phyloP scores from a whole-genome alignment of 2,888 invertebrate genomes.

The Drosophila trichaetosa region DNA sequence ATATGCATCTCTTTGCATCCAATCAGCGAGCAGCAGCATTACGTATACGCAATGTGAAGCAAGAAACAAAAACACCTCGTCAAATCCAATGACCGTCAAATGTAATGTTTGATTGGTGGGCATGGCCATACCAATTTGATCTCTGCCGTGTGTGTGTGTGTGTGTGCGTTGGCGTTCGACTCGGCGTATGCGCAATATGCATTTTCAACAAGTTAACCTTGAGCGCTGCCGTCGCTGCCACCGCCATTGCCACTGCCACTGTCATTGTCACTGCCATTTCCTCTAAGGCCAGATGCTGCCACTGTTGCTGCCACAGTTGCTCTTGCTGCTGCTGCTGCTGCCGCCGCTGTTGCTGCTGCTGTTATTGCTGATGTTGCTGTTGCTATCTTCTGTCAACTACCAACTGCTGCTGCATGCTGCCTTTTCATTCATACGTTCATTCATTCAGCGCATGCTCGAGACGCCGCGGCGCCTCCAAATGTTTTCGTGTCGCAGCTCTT shows the following conservation, averaged over 20 bases:
- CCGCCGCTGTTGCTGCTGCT: neutral
- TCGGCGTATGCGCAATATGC: slow-evolving; percentile 76
- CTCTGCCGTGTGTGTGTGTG: neutral
- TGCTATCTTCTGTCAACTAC: slow-evolving; percentile 5
- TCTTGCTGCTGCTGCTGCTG: neutral
- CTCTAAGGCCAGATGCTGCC: slow-evolving; percentile 26
- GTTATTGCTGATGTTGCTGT: slow-evolving; percentile 8
- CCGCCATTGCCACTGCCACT: slow-evolving; percentile 10
- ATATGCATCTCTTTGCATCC: slow-evolving; percentile 14
- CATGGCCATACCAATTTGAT: slow-evolving; percentile 44
- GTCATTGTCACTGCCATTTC: neutral
- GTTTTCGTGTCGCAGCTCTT: neutral
- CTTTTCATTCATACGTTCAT: slow-evolving; percentile 10
- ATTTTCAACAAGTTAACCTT: slow-evolving; percentile 76
- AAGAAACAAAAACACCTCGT: neutral
- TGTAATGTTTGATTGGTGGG: slow-evolving; percentile 7
- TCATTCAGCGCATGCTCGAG: slow-evolving; percentile 69
- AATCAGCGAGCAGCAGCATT: slow-evolving; percentile 36
- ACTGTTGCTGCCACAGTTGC: slow-evolving; percentile 4
- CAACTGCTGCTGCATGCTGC: neutral
- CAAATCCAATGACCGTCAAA: slow-evolving; percentile 17
- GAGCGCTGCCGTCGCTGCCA: slow-evolving; percentile 22
- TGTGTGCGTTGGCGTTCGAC: slow-evolving; percentile 14
- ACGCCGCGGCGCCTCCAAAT: slow-evolving; percentile 36
- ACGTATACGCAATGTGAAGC: slow-evolving; percentile 26